Evolutionary conservation across 2,888 invertebrate species (phyloP).

Genomic region (Parelbella ahira): DNA sequence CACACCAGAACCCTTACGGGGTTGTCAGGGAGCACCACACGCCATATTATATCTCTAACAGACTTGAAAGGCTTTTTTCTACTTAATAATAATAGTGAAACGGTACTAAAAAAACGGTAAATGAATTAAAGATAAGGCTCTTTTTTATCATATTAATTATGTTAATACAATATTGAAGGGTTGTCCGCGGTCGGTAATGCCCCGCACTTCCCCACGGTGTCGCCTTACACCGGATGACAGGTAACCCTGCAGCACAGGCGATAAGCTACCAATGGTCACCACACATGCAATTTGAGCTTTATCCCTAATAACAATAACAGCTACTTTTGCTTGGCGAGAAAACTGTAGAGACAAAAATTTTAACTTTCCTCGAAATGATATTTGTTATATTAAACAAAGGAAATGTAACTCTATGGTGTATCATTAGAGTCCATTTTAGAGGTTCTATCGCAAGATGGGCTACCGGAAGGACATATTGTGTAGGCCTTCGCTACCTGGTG

Average conservation of each 20-base stretch:
- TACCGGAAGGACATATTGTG: conserved; percentile 74
- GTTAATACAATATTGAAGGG: conserved; percentile 39
- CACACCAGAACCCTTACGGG: too few species aligned
- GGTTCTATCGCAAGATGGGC: conserved; percentile 35
- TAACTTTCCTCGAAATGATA: conserved; percentile 28
- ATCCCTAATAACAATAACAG: conserved; percentile 23
- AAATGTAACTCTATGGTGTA: background rate
- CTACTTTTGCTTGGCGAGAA: too few species aligned
- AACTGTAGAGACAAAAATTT: too few species aligned
- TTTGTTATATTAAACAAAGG: background rate
- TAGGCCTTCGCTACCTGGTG: conserved; percentile 73
- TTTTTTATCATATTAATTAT: conserved; percentile 33
- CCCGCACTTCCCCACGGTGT: conserved; percentile 70
- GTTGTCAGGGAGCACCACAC: too few species aligned
- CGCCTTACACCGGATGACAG: conserved; percentile 70
- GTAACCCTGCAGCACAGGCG: conserved; percentile 56
- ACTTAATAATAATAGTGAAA: too few species aligned
- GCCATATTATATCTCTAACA: too few species aligned
- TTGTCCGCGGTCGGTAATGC: conserved; percentile 47
- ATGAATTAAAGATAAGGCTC: conserved; percentile 18
- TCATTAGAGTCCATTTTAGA: conserved; percentile 18
- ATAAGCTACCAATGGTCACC: conserved; percentile 35
- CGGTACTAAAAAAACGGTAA: too few species aligned
- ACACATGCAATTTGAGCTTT: conserved; percentile 28
- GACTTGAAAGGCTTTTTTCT: too few species aligned